Evolutionary conservation across 2,797 vertebrate species (phyloP).

Genomic region (Chelidonichthys spinosus): DNA sequence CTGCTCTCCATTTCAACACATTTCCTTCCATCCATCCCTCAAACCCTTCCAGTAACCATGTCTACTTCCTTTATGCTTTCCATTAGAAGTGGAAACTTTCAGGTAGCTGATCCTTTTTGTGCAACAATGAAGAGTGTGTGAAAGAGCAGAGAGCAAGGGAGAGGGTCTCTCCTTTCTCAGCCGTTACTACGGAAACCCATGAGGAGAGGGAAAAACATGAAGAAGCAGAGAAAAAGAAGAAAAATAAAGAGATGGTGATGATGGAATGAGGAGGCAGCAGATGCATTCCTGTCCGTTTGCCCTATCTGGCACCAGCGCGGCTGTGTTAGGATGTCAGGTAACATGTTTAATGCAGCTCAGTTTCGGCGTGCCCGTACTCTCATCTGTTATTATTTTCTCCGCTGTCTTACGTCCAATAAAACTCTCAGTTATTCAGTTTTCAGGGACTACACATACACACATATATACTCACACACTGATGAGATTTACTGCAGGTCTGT

Average conservation of each 20-base stretch:
- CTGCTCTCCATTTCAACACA: slow-evolving; percentile 17
- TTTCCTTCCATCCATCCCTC: slow-evolving; percentile 22
- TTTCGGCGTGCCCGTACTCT: slow-evolving; percentile 9
- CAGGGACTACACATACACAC: slow-evolving; percentile 33
- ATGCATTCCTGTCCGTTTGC: slow-evolving; percentile 15
- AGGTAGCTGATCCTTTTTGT: not conserved
- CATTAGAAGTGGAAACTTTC: slow-evolving; percentile 13
- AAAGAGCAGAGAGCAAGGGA: not conserved
- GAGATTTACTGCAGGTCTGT: slow-evolving; percentile 50
- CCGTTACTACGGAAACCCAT: slow-evolving; percentile 50
- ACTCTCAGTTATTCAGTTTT: slow-evolving; percentile 50
- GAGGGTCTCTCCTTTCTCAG: slow-evolving; percentile 60
- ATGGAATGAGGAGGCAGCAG: slow-evolving; percentile 37
- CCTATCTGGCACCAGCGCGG: not conserved
- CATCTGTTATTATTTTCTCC: slow-evolving; percentile 49
- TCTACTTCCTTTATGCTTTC: slow-evolving; percentile 17
- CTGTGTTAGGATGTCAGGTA: slow-evolving; percentile 23
- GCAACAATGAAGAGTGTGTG: not conserved
- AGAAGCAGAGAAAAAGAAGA: slow-evolving; percentile 17
- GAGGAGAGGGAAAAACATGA: slow-evolving; percentile 35
- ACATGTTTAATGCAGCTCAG: slow-evolving; percentile 15
- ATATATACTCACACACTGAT: slow-evolving; percentile 32
- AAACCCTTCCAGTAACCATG: not conserved
- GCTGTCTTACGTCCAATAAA: slow-evolving; percentile 50
- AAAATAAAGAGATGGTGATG: slow-evolving; percentile 21